Percentiles rank a stretch among this genome's conserved stretches.
Evolutionary conservation across 1,140 invertebrate species (phyloP).

Genomic region (Acromyrmex echinatior): DNA sequence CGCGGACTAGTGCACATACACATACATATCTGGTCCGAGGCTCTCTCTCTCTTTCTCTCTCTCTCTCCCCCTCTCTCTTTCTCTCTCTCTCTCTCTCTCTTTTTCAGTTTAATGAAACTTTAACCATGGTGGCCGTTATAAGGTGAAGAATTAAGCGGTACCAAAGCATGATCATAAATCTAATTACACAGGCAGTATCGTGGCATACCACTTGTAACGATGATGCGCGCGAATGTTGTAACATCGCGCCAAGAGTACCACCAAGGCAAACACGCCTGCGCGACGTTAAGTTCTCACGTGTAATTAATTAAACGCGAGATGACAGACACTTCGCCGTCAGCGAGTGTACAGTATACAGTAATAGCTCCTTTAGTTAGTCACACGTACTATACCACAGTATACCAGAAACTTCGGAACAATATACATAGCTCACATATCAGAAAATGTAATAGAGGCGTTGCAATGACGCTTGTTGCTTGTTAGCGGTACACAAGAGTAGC

Average conservation of each 20-base stretch:
- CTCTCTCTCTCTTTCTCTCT: not conserved
- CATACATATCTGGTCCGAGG: not conserved
- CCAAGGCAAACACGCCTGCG: conserved; percentile 47
- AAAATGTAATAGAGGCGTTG: conserved; percentile 59
- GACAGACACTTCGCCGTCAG: conserved; percentile 56
- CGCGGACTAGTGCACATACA: conserved; percentile 8
- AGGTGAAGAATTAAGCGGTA: conserved; percentile 53
- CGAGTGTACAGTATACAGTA: conserved; percentile 33
- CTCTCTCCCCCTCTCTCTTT: not conserved
- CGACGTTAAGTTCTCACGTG: conserved; percentile 59
- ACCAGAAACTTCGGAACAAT: conserved; percentile 49
- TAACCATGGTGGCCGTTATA: conserved; percentile 8
- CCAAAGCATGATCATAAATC: conserved; percentile 57
- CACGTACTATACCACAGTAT: not conserved
- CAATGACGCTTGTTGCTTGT: conserved; percentile 60
- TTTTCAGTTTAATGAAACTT: conserved; percentile 30
- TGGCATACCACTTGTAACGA: conserved; percentile 39
- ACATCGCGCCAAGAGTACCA: conserved; percentile 9
- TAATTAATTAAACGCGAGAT: conserved; percentile 64
- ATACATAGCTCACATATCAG: conserved; percentile 60
- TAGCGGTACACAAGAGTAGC: conserved; percentile 48
- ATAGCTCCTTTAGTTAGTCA: conserved; percentile 51
- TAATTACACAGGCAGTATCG: conserved; percentile 55
- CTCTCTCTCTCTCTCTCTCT: not conserved
- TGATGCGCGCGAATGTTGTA: conserved; percentile 34